Evolutionary conservation across 1,140 invertebrate species (phyloP), one percentile per base, ranked within the genome.

Genomic region (Trichonephila clavipes): DNA sequence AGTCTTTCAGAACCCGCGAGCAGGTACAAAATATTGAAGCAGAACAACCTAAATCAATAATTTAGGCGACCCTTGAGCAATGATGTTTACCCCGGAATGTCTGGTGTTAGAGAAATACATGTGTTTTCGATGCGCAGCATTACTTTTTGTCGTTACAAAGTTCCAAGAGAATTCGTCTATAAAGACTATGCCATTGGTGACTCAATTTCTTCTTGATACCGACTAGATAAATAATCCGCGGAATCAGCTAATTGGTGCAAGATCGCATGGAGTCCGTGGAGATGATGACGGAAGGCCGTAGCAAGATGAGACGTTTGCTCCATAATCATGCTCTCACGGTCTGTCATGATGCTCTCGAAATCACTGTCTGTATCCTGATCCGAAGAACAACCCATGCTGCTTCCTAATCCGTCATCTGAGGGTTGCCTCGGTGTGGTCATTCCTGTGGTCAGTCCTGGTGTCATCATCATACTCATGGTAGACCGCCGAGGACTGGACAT

Each of bases 201-300:
- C 59, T 94, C 98, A 92, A 98, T 97, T 96, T 98, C 98, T 95
- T 97, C 97, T 96, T 98, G 98, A 96, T 98, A 98, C 95, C 98
- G 97, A 94, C 97, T 97, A 90, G 98, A 98, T 85, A 98, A 96
- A 95, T 98, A 98, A 94, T 97, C 97, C 12, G 98, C 98, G 94
- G 97, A 97, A 94, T 98, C 97, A 58, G 98, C 98, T 96, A 98
- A 97, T 89, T 98, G 97, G 95, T 97, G 97, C 86, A 98, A 96
- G 94, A 97, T 98, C 94, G 97, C 97, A 94, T 98, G 97, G 51
- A 98, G 97, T 10, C 98, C 98, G 88, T 97, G 96, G 14, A 98
- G 96, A 96, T 98, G 98, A 95, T 97, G 96, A 94, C 97, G 96
- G 95, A 97, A 98, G 88, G 97, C 97, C 40, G 97, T 96, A 44